Conservation (phyloP, 2,888 invertebrate species). For the Eudasyphora cyanicolor region DNA sequence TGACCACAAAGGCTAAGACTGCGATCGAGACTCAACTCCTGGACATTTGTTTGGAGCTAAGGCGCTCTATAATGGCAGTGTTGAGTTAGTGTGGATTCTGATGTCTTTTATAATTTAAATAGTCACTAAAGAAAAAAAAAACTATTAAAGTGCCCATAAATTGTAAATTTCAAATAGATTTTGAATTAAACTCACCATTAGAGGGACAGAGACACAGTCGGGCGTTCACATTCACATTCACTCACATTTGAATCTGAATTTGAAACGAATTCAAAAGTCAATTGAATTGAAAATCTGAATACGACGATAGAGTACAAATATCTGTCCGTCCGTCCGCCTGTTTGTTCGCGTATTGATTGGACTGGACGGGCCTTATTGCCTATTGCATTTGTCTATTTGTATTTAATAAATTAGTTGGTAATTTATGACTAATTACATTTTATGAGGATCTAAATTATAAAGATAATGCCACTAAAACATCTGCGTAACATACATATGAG, state of each 20-base stretch:
- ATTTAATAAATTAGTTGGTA: conserved; percentile 58
- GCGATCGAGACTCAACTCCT: conserved; percentile 42
- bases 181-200: not conserved
- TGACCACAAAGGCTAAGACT: not conserved
- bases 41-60: conserved; percentile 41
- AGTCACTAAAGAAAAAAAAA: conserved; percentile 54
- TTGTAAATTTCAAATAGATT: conserved; percentile 28
- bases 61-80: not conserved
- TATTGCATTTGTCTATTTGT: conserved; percentile 26
- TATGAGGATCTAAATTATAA: conserved; percentile 55
- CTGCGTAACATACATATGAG: not conserved
- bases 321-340: not conserved
- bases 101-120: conserved; percentile 52
- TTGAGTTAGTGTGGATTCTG: conserved; percentile 25
- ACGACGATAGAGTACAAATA: too few relatives aligned
- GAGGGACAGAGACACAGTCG: not conserved
- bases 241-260: not conserved
- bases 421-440: conserved; percentile 64
- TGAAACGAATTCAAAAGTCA: not conserved
- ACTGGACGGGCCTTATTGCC: too few relatives aligned
- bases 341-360: not conserved
- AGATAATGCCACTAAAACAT: conserved; percentile 16
- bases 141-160: conserved; percentile 50
- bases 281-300: not conserved
- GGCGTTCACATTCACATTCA: not conserved